Evolutionary conservation across 1,140 invertebrate species (phyloP).

Genomic region (Drosophila subobscura): DNA sequence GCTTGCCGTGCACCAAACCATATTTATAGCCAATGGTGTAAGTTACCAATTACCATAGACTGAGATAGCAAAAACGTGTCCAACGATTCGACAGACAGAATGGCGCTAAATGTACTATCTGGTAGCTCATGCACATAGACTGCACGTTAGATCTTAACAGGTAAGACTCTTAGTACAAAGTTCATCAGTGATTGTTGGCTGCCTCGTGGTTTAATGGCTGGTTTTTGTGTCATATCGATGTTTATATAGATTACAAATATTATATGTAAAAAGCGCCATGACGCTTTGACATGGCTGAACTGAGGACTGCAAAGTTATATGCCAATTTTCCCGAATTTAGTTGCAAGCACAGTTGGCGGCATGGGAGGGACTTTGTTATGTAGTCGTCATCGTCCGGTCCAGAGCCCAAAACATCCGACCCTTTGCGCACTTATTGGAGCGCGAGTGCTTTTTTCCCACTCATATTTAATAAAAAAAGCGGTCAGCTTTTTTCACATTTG

Average conservation of each 20-base stretch:
- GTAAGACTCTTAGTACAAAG: conserved; percentile 4
- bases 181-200: conserved; percentile 27
- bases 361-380: conserved; percentile 41
- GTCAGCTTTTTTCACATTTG: conserved; percentile 43
- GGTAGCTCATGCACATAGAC: conserved; percentile 20
- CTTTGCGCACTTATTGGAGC: conserved; percentile 73
- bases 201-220: conserved; percentile 30
- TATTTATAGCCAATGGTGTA: conserved; percentile 42
- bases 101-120: conserved; percentile 36
- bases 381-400: conserved; percentile 43
- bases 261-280: not conserved
- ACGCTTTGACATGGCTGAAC: too few species aligned
- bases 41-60: conserved; percentile 5
- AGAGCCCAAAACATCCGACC: conserved; percentile 45
- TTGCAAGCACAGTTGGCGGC: conserved; percentile 19
- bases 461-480: conserved; percentile 29
- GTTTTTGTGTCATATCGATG: conserved; percentile 45
- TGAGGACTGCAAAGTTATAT: conserved; percentile 19
- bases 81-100: conserved; percentile 43
- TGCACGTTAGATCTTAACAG: not conserved
- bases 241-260: conserved; percentile 8
- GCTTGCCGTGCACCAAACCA: conserved; percentile 6
- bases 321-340: conserved; percentile 48
- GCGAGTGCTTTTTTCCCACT: conserved; percentile 39
- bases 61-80: conserved; percentile 52